Percentiles rank a stretch among this genome's conserved stretches.
Conservation (phyloP, 2,113 vertebrate species). For the Grammomys dolichurus region DNA sequence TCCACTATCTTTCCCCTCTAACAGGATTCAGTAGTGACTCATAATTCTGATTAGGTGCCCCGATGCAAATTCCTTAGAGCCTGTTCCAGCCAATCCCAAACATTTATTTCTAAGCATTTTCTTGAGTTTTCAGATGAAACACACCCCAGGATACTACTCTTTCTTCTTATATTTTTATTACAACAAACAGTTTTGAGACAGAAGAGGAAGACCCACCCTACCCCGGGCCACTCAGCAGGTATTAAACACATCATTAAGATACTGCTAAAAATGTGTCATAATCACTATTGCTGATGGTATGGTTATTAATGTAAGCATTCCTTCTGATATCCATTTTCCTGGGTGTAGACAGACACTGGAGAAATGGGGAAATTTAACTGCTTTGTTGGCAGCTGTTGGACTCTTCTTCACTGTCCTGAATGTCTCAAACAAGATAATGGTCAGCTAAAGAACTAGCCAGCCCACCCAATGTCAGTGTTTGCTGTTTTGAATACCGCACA, state of each 20-base stretch:
- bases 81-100: not conserved
- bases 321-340: not conserved
- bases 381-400: not conserved
- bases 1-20: not conserved
- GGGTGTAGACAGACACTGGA: not conserved
- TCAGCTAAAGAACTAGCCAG: not conserved
- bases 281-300: not conserved
- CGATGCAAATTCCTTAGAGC: not conserved
- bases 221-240: not conserved
- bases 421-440: not conserved
- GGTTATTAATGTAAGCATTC: not conserved
- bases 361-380: not conserved
- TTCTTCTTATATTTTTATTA: not conserved
- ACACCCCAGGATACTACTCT: too few species aligned
- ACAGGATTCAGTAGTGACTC: not conserved
- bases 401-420: not conserved
- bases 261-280: not conserved
- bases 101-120: not conserved
- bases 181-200: not conserved
- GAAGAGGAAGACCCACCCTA: not conserved
- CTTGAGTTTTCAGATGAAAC: not conserved
- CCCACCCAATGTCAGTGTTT: not conserved
- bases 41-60: not conserved
- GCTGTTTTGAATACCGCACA: not conserved
- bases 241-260: not conserved